A percentile compares a stretch with the other conserved stretches of the same genome.
phyloP scores from a whole-genome alignment of 2,797 vertebrate species.

The Chaetophractus vellerosus region DNA sequence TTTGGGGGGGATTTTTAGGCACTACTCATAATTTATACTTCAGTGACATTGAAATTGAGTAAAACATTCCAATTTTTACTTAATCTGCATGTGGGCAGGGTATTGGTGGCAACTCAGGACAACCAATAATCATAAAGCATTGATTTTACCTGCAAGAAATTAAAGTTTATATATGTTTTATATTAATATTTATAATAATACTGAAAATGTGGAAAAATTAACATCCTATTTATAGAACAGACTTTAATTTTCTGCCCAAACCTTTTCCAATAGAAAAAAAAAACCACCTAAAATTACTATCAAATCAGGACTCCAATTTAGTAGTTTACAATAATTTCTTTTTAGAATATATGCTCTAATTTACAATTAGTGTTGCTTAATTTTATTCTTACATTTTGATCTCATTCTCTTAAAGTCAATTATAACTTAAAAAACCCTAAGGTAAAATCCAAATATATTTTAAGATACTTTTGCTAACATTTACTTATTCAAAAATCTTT shows the following conservation, averaged over 20 bases:
- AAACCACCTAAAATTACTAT: background rate
- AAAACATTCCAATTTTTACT: background rate
- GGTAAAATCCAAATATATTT: background rate
- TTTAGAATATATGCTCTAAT: background rate
- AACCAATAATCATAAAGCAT: background rate
- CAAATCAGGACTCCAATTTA: background rate
- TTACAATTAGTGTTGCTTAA: background rate
- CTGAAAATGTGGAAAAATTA: background rate
- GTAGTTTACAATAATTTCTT: background rate
- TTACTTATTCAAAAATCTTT: background rate
- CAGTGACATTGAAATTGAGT: background rate
- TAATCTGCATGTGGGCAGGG: background rate
- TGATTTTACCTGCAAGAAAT: background rate
- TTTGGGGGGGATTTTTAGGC: no score
- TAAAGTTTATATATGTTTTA: background rate
- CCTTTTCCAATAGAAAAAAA: no score
- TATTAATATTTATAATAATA: background rate
- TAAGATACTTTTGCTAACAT: background rate
- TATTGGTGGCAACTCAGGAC: background rate
- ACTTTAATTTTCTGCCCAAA: background rate
- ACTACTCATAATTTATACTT: background rate
- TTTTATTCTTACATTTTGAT: background rate
- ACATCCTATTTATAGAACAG: background rate
- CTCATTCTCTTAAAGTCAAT: background rate
- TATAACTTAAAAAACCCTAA: background rate